Evolutionary conservation across 2,888 invertebrate genomes (phyloP), one percentile per base, ranked within the genome.

Genomic region (Lutraria lutraria): DNA sequence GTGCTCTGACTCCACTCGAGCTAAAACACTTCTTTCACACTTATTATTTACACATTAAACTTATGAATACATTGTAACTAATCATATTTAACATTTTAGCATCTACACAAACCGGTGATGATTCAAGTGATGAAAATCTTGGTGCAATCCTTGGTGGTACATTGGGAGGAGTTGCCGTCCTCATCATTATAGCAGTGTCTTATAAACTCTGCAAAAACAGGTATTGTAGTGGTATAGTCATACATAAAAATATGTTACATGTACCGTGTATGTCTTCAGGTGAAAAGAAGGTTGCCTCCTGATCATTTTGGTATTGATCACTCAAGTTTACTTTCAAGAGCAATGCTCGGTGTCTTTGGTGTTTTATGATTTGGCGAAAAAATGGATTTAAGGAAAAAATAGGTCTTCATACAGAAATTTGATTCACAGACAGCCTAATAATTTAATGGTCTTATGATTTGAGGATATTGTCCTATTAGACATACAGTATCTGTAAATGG

Each of bases 91-190:
- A 34, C 52, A 54, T 76, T 85, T 29, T 34, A 86, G 86, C 25
- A 43, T 56, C 56, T 15, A 25, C 81, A 34, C 63, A 68, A 60
- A 60, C 25, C 21, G 60, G 63, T 10, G 88, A 84, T 8, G 88
- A 85, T 43, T 53, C 60, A 34, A 60, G 43, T 53, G 80, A 80
- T 31, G 60, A 12, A 19, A 88, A 85, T 53, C 63, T 84, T 0
- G 88, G 81, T 34, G 88, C 81, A 19, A 85, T 85, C 31, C 81
- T 88, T 4, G 88, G 88, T 56, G 88, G 85, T 21, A 88, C 85
- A n/a, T n/a, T 88, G 0, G 88, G 88, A n/a, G 88, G 85, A 6
- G 16, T 88, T 16, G 88, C 76, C 0, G 68, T 84, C 68, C 8
- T 88, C 12, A 82, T 88, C 68, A 80, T 88, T 29, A 68, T 85